A percentile compares a stretch with the other conserved stretches of the same genome.
These are phyloP conservation scores for Percopsis transmontana DNA, from an alignment of 2,113 vertebrate species.

Conservation along the genomic window DNA sequence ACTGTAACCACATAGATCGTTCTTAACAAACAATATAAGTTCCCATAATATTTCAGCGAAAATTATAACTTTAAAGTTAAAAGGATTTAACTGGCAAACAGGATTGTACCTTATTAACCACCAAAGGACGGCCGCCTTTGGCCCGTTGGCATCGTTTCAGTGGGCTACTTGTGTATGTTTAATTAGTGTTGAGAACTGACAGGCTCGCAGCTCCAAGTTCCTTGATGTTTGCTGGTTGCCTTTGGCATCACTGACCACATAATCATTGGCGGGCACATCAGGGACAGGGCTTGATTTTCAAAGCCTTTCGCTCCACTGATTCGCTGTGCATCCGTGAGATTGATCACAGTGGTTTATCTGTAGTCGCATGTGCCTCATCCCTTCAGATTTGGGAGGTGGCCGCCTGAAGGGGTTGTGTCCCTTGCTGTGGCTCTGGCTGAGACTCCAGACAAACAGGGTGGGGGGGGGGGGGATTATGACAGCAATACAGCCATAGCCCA, in stretches of 20 bases:
- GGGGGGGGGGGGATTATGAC: conserved; percentile 50
- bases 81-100: conserved; percentile 18
- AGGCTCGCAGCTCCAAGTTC: conserved; percentile 69
- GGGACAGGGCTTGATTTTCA: conserved; percentile 83
- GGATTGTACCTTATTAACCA: conserved; percentile 56
- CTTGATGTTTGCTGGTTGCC: conserved; percentile 81
- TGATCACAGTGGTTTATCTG: conserved; percentile 86
- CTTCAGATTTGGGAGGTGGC: conserved; percentile 75
- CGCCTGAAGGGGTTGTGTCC: conserved; percentile 73
- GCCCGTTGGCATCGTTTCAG: conserved; percentile 61
- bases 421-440: conserved; percentile 67
- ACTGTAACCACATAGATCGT: conserved; percentile 6
- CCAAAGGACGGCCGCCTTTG: conserved; percentile 56
- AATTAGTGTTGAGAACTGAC: conserved; percentile 79
- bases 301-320: conserved; percentile 80
- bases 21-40: background rate
- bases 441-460: conserved; percentile 50
- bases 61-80: conserved; percentile 27
- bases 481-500: conserved; percentile 65
- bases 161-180: conserved; percentile 73
- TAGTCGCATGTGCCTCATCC: conserved; percentile 80
- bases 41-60: conserved; percentile 5
- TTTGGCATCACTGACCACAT: conserved; percentile 81
- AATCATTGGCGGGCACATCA: conserved; percentile 80
- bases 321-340: conserved; percentile 81